These are phyloP conservation scores for Steinernema carpocapsae DNA, from an alignment of 2,888 invertebrate genomes.

Conservation along the genomic window DNA sequence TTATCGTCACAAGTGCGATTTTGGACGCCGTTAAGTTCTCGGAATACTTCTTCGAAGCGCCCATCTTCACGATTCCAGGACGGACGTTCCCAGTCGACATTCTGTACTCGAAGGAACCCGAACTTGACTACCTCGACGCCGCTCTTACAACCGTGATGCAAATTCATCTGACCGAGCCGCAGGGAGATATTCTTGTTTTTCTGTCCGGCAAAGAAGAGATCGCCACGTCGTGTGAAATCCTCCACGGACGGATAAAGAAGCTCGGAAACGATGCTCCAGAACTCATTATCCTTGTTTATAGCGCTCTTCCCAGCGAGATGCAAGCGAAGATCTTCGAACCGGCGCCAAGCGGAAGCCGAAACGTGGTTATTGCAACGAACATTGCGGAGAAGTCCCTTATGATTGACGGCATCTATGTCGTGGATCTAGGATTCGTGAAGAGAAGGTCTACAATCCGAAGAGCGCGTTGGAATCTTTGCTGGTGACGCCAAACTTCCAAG, in stretches of 20 bases:
- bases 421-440: slow-evolving; percentile 70
- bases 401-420: slow-evolving; percentile 98
- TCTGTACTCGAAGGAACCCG: slow-evolving; percentile 73
- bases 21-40: slow-evolving; percentile 48
- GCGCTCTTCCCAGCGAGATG: no score
- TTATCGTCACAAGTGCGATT: slow-evolving; percentile 76
- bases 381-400: slow-evolving; percentile 98
- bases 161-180: slow-evolving; percentile 77
- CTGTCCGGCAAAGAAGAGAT: slow-evolving; percentile 66
- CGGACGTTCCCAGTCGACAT: no score
- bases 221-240: no score
- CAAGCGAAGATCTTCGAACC: no score
- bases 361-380: slow-evolving; percentile 93
- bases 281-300: no score
- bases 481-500: slow-evolving; percentile 94
- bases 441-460: slow-evolving; percentile 77
- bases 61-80: neutral
- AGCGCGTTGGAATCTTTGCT: slow-evolving; percentile 94
- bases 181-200: slow-evolving; percentile 83
- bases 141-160: slow-evolving; percentile 86
- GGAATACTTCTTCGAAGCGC: slow-evolving; percentile 46
- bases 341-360: no score
- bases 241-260: no score
- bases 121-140: slow-evolving; percentile 85
- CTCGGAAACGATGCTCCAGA: no score